These are phyloP conservation scores for Eurois occulta DNA, from an alignment of 2,888 invertebrate genomes.

Conservation along the genomic window DNA sequence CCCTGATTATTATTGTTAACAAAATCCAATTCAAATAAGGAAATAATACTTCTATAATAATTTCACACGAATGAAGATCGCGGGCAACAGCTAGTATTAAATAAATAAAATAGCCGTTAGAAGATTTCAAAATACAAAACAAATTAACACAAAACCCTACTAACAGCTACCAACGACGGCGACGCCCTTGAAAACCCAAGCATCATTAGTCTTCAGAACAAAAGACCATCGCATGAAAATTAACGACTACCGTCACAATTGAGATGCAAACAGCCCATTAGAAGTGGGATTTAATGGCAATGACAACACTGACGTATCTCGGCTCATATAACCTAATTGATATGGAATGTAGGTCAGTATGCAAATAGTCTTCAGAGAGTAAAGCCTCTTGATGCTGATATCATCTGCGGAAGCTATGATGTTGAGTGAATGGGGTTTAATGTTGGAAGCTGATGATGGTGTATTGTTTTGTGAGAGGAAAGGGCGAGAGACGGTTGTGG, in stretches of 20 bases:
- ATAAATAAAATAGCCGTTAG: not conserved
- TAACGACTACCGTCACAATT: constrained; percentile 43
- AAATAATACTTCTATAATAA: too few relatives aligned
- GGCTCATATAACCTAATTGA: constrained; percentile 48
- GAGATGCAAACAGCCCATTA: constrained; percentile 45
- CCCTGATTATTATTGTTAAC: not conserved
- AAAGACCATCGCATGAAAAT: constrained; percentile 42
- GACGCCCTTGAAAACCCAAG: constrained; percentile 26
- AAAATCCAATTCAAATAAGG: not conserved
- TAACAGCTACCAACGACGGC: not conserved
- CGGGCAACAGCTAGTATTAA: not conserved
- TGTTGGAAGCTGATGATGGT: not conserved
- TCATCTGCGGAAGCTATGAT: constrained; percentile 9
- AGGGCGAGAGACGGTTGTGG: not conserved
- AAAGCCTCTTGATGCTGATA: constrained; percentile 38
- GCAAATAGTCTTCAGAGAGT: constrained; percentile 45
- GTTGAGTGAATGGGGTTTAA: not conserved
- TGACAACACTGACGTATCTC: constrained; percentile 24
- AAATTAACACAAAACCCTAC: not conserved
- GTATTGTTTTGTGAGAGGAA: not conserved
- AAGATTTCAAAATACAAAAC: not conserved
- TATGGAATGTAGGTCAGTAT: constrained; percentile 57
- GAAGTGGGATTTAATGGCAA: constrained; percentile 20
- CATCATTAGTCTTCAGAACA: constrained; percentile 38
- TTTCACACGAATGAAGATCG: not conserved